Base-by-base conservation (phyloP, 2,113 vertebrate species). In the Prunella himalayana region DNA sequence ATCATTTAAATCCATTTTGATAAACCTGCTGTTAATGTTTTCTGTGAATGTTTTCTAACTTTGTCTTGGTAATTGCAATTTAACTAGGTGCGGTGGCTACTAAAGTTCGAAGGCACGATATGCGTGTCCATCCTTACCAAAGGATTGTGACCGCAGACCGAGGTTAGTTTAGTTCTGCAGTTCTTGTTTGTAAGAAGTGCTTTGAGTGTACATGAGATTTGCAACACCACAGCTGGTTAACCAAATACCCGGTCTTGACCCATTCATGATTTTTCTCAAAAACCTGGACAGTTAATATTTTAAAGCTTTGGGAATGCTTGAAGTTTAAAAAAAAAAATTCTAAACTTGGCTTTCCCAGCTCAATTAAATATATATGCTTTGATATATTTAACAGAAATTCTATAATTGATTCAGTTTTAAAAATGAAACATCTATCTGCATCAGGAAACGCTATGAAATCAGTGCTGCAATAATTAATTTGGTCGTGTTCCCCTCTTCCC, bases 71-170 rank as follows among this genome's bases (percentile, higher is more conserved):
- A 97, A 99, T 99, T 99, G 98, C 98, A 98, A 99, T 99, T 98
- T 99, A 98, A 99, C 99, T 99, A 99, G 99, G 99, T 99, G 99
- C 99, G 98, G 99, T 99, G 99, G 99, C 99, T 98, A 99, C 99
- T 99, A 99, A 99, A 99, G 99, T 99, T 98, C 99, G 99, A 99
- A 99, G 99, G 99, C 99, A 99, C 99, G 99, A 99, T 99, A 99
- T 99, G 99, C 99, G 99, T 98, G 99, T 99, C 99, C 99, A 99
- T 99, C 99, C 99, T 99, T 99, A 99, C 99, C 99, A 99, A 99
- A 99, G 99, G 99, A 99, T 99, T 99, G 98, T 99, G 99, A 99
- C 99, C 99, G 99, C 99, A 99, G 99, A 99, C 99, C 99, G 99
- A 99, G 99, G 99, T 99, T 99, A 99, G 99, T 99, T 98, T 99